A percentile compares a stretch with the other conserved stretches of the same genome.
phyloP scores from a whole-genome alignment of 2,797 vertebrate genomes.

The Jordanella pulchra region DNA sequence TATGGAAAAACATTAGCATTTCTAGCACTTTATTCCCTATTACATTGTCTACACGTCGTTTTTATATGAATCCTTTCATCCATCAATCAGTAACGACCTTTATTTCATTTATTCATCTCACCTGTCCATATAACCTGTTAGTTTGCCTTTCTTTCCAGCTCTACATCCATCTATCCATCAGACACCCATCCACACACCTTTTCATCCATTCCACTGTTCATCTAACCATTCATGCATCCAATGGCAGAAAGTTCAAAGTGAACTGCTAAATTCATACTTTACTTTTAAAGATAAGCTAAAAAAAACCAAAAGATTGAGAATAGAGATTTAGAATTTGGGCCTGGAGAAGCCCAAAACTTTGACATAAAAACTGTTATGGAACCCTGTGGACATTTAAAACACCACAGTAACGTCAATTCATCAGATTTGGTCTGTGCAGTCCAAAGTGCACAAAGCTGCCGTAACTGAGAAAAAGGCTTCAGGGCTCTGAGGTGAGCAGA shows the following conservation, averaged over 20 bases:
- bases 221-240: too few relatives aligned
- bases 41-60: background rate
- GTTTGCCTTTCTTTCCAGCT: background rate
- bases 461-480: slow-evolving; percentile 61
- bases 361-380: background rate
- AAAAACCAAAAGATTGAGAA: background rate
- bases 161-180: background rate
- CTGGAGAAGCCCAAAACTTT: background rate
- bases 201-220: background rate
- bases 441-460: slow-evolving; percentile 72
- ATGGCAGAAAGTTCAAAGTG: background rate
- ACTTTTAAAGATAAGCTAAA: background rate
- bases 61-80: background rate
- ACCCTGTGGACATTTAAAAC: slow-evolving; percentile 9
- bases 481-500: slow-evolving; percentile 56
- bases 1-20: background rate
- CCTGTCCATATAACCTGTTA: background rate
- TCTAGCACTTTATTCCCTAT: background rate
- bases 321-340: background rate
- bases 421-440: slow-evolving; percentile 66
- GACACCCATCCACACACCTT: background rate
- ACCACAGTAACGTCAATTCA: slow-evolving; percentile 45
- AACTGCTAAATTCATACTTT: background rate
- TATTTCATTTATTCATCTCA: too few relatives aligned
- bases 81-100: background rate